phyloP scores from a whole-genome alignment of 2,888 invertebrate genomes.

The Chalcis sispes region DNA sequence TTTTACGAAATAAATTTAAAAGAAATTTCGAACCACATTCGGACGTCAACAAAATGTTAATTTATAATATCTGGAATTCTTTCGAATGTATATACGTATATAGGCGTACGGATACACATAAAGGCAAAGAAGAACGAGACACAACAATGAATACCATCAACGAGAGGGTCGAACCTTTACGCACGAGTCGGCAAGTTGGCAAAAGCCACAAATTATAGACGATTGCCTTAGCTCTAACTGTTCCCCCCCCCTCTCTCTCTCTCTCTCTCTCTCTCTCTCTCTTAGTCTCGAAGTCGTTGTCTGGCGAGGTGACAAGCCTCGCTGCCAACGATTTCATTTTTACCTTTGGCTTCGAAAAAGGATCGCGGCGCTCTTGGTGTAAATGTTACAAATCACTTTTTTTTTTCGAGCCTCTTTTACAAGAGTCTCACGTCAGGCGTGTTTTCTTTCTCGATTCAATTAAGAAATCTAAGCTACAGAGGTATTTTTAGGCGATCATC shows the following conservation, averaged over 20 bases:
- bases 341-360: constrained; percentile 14
- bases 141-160: constrained; percentile 70
- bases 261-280: too few relatives aligned
- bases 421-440: background rate
- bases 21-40: constrained; percentile 2
- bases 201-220: constrained; percentile 72
- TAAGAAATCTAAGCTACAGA: constrained; percentile 9
- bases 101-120: constrained; percentile 38
- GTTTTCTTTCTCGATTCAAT: constrained; percentile 36
- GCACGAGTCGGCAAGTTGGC: constrained; percentile 62
- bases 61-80: constrained; percentile 53
- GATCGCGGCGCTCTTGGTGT: constrained; percentile 12
- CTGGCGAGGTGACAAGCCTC: constrained; percentile 69
- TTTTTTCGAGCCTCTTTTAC: background rate
- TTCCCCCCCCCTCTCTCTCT: too few relatives aligned
- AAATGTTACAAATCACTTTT: constrained; percentile 48
- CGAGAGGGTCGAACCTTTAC: constrained; percentile 57
- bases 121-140: constrained; percentile 16
- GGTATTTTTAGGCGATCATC: constrained; percentile 40
- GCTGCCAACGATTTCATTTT: constrained; percentile 33
- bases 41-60: constrained; percentile 44
- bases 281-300: constrained; percentile 59
- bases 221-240: constrained; percentile 63
- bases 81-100: constrained; percentile 50
- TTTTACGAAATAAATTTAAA: constrained; percentile 18